Conservation (phyloP, 1,140 invertebrate genomes). For the Drosophila arawakana region DNA sequence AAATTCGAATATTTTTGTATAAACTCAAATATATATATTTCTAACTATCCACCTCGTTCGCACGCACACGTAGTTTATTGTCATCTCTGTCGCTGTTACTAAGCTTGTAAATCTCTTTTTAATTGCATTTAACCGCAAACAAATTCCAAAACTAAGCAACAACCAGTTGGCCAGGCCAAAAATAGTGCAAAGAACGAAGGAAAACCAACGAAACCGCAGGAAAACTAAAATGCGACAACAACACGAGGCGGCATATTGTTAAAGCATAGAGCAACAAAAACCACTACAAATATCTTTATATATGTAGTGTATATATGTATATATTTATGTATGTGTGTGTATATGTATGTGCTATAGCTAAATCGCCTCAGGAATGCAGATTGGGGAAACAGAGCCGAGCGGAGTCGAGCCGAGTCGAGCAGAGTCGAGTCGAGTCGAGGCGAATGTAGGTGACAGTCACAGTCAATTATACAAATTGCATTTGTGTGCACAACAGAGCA, state of each 20-base stretch:
- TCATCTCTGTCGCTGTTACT: conserved; percentile 13
- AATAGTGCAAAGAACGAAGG: background rate
- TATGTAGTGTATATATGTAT: conserved; percentile 52
- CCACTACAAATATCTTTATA: conserved; percentile 73
- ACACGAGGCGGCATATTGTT: conserved; percentile 1
- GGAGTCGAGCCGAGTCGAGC: background rate
- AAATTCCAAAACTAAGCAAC: conserved; percentile 61
- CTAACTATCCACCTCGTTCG: conserved; percentile 7
- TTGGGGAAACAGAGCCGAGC: conserved; percentile 25
- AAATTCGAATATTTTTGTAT: background rate
- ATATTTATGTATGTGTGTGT: background rate
- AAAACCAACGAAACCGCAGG: conserved; percentile 62
- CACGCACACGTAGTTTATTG: background rate
- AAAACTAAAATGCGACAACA: conserved; percentile 65
- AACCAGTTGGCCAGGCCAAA: conserved; percentile 24
- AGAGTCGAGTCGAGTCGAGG: conserved; percentile 28
- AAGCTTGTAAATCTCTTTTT: conserved; percentile 79
- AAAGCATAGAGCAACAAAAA: background rate
- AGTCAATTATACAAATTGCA: conserved; percentile 82
- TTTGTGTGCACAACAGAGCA: conserved; percentile 19
- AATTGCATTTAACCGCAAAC: conserved; percentile 80
- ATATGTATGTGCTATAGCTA: conserved; percentile 33
- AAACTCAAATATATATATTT: conserved; percentile 19
- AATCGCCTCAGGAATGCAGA: conserved; percentile 29
- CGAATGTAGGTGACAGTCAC: conserved; percentile 62